Base-by-base conservation (phyloP, 2,888 invertebrate species). In the Cyrtodaria siliqua region DNA sequence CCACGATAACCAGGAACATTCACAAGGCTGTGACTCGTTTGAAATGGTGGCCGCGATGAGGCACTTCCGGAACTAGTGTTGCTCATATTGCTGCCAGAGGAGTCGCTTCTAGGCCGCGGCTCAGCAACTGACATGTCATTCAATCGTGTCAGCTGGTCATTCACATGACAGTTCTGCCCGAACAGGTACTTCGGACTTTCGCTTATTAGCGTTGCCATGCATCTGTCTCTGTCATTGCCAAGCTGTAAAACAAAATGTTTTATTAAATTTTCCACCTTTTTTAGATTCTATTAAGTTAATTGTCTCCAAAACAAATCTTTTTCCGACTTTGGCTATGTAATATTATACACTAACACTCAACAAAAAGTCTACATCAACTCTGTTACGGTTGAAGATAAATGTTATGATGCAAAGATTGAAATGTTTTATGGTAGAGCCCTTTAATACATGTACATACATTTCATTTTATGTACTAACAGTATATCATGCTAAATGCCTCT, bases 211-310 rank as follows among this genome's bases (percentile, higher is more conserved):
- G 81, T 83, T 70, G 90, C 87, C 62, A 89, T 82, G 60, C 89
- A 90, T 79, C 82, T 85, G 33, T 88, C 83, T 60, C 85, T 79
- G 63, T 90, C 86, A 82, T 89, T 88, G 29, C 83, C 75, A 77
- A 82, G 82, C 91, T 91, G 87, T 63, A 88, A 89, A 29, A 72
- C 53, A 55, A 26, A 24, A 44, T 38, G 40, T 38, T 38, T 8
- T 38, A 44, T 9, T 44, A 18, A 44, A 44, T 44, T 44, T 44
- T 44, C 4, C 6, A 44, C 3, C 4, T 44, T 16, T 9, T 9
- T 44, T 6, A 9, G 3, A 9, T 44, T 44, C 4, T 6, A 44
- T 44, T 20, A 44, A 6, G 16, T 12, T 8, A 16, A 38, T 38
- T 38, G 40, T 12, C 40, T 38, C 9, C 40, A 38, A 38, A 38